Evolutionary conservation across 1,140 invertebrate species (phyloP).

Genomic region (Linepithema humile): DNA sequence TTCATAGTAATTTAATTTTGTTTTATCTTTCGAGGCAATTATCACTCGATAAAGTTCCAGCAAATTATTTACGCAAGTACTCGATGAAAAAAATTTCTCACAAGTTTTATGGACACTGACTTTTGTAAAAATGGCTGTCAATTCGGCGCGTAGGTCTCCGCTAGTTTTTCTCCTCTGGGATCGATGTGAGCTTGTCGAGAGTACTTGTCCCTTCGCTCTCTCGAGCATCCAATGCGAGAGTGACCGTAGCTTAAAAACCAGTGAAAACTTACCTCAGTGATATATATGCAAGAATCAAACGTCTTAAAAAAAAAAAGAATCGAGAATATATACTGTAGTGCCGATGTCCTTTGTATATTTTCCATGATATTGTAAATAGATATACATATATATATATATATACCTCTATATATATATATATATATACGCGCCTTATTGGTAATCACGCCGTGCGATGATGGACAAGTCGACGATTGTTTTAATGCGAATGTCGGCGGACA

Average conservation of each 20-base stretch:
- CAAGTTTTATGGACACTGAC: neutral
- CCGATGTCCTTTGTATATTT: slow-evolving; percentile 75
- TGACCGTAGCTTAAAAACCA: slow-evolving; percentile 55
- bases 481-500: slow-evolving; percentile 45
- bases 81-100: no score
- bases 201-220: slow-evolving; percentile 37
- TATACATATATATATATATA: slow-evolving; percentile 67
- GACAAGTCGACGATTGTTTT: slow-evolving; percentile 66
- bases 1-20: no score
- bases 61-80: no score
- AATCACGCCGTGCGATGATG: slow-evolving; percentile 65
- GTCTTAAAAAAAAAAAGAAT: slow-evolving; percentile 67
- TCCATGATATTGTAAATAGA: slow-evolving; percentile 73
- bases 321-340: slow-evolving; percentile 71
- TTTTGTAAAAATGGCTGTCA: slow-evolving; percentile 21
- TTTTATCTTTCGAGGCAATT: no score
- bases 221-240: neutral
- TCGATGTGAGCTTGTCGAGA: slow-evolving; percentile 49
- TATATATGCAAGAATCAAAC: slow-evolving; percentile 73
- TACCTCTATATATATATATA: slow-evolving; percentile 69
- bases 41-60: no score
- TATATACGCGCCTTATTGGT: slow-evolving; percentile 72
- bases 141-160: slow-evolving; percentile 6
- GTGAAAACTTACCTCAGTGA: slow-evolving; percentile 75
- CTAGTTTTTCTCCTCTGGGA: slow-evolving; percentile 45